A percentile compares a stretch with the other conserved stretches of the same genome.
These are phyloP conservation scores for Nannoperca obscura DNA, from an alignment of 2,797 vertebrate species.

Conservation along the genomic window DNA sequence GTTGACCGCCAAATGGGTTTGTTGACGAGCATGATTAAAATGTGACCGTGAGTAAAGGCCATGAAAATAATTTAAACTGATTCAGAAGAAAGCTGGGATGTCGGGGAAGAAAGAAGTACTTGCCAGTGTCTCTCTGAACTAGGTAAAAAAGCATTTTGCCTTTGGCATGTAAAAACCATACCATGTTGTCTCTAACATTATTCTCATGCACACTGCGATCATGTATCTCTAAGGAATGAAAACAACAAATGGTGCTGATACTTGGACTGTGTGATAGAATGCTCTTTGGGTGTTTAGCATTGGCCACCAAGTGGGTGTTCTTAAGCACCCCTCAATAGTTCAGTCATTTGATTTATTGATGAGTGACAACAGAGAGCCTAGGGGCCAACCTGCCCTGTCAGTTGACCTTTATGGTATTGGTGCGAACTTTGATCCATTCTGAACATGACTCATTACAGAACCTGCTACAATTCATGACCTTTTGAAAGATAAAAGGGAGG, in stretches of 20 bases:
- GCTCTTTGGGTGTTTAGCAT: background rate
- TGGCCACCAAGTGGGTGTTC: background rate
- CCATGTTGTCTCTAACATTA: conserved; percentile 11
- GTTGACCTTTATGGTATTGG: conserved; percentile 78
- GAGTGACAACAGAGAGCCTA: conserved; percentile 38
- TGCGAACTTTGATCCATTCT: conserved; percentile 75
- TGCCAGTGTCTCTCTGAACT: conserved; percentile 29
- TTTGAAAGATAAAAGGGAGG: conserved; percentile 75
- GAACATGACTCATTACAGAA: conserved; percentile 72
- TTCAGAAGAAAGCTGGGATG: conserved; percentile 39
- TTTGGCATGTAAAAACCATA: conserved; percentile 24
- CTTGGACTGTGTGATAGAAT: background rate
- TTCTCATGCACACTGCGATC: conserved; percentile 1
- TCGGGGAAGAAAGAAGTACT: conserved; percentile 8
- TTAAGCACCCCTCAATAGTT: conserved; percentile 16
- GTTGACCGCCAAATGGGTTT: conserved; percentile 50
- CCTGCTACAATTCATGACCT: conserved; percentile 76
- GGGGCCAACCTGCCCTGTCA: conserved; percentile 35
- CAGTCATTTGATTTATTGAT: conserved; percentile 55
- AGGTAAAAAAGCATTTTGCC: conserved; percentile 19
- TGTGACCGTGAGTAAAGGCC: conserved; percentile 41
- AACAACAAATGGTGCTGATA: conserved; percentile 11
- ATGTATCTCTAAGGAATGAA: conserved; percentile 7
- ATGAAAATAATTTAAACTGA: conserved; percentile 45
- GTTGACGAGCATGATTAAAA: conserved; percentile 66